Evolutionary conservation across 2,113 vertebrate genomes (phyloP).

Genomic region (Notothenia coriiceps): DNA sequence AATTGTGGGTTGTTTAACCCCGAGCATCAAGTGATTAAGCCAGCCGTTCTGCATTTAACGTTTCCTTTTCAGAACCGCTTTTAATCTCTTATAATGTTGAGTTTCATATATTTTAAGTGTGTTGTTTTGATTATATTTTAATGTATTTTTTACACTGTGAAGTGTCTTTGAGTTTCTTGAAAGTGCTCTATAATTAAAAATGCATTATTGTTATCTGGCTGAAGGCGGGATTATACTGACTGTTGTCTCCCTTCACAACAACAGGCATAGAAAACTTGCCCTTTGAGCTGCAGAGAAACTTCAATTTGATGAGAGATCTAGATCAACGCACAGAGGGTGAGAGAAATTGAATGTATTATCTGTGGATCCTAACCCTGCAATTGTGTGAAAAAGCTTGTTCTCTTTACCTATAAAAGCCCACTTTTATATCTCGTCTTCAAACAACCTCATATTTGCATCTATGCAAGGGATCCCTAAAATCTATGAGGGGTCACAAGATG

Average conservation of each 20-base stretch:
- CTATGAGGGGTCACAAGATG: neutral
- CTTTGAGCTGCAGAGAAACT: conserved; percentile 97
- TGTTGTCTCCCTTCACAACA: conserved; percentile 5
- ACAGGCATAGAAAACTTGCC: conserved; percentile 97
- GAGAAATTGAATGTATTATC: conserved; percentile 11
- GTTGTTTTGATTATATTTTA: too few relatives aligned
- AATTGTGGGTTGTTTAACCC: too few relatives aligned
- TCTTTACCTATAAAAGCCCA: neutral
- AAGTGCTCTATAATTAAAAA: too few relatives aligned
- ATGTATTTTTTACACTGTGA: too few relatives aligned
- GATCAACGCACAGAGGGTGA: conserved; percentile 97
- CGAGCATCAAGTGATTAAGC: neutral
- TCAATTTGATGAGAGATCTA: conserved; percentile 96
- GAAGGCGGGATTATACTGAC: neutral
- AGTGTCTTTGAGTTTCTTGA: too few relatives aligned
- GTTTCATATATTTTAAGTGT: too few relatives aligned
- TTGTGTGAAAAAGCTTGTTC: neutral
- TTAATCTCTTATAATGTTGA: too few relatives aligned
- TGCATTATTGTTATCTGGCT: neutral
- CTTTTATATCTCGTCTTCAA: neutral
- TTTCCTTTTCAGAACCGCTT: too few relatives aligned
- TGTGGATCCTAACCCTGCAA: too few relatives aligned
- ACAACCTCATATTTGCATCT: neutral
- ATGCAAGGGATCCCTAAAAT: neutral
- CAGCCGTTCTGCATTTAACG: neutral